A percentile compares a stretch with the other conserved stretches of the same genome.
Conservation (phyloP, 2,797 vertebrate species). For the Tenualosa ilisha region DNA sequence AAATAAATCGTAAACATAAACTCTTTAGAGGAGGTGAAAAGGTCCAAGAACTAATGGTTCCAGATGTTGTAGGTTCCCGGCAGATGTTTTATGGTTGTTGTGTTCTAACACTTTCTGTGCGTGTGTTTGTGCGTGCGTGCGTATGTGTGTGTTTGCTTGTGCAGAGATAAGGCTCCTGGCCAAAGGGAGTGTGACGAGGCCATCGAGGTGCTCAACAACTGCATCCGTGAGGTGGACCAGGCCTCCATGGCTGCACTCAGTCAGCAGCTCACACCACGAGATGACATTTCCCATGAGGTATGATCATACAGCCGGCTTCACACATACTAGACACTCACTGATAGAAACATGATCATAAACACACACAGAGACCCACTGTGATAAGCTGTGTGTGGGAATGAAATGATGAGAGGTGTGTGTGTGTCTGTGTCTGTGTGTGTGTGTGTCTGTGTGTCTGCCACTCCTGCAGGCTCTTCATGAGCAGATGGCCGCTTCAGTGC, state of each 20-base stretch:
- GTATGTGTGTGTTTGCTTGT: background rate
- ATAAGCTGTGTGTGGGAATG: too few relatives aligned
- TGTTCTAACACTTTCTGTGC: background rate
- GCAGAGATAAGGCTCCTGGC: slow-evolving; percentile 95
- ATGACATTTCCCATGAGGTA: slow-evolving; percentile 98
- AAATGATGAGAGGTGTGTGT: too few relatives aligned
- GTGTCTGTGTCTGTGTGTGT: background rate
- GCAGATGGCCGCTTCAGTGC: slow-evolving; percentile 95
- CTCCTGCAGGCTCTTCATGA: slow-evolving; percentile 86
- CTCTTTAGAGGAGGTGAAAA: too few relatives aligned
- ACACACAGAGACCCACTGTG: background rate
- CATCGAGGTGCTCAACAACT: slow-evolving; percentile 88
- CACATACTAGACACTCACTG: background rate
- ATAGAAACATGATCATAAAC: background rate
- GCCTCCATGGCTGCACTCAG: slow-evolving; percentile 95
- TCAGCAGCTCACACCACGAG: slow-evolving; percentile 90
- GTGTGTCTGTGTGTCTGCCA: background rate
- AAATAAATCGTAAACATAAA: too few relatives aligned
- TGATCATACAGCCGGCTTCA: slow-evolving; percentile 12
- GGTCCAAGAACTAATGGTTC: background rate
- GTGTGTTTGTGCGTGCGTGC: slow-evolving; percentile 10
- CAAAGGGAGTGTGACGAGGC: slow-evolving; percentile 95
- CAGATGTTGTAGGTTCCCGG: background rate
- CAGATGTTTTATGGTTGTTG: background rate
- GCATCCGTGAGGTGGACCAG: slow-evolving; percentile 94